Conservation (phyloP, 2,113 vertebrate genomes). For the Dissostichus mawsoni region DNA sequence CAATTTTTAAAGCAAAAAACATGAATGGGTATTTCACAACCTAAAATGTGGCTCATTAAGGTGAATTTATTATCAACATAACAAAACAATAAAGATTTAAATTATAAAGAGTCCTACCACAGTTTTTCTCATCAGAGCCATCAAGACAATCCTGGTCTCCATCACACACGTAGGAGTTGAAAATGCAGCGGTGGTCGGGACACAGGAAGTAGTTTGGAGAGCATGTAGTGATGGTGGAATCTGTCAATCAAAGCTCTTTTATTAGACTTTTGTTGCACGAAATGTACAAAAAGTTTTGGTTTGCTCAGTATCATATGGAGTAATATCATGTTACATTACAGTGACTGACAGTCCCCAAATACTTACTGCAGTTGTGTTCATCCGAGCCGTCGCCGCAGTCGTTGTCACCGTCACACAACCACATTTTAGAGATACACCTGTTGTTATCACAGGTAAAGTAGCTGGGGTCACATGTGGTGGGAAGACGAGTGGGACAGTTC, state of each 20-base stretch:
- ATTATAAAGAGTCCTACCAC: slow-evolving; percentile 59
- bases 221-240: slow-evolving; percentile 75
- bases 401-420: slow-evolving; percentile 75
- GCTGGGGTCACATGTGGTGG: slow-evolving; percentile 60
- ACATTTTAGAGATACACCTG: slow-evolving; percentile 66
- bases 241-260: slow-evolving; percentile 51
- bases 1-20: not conserved
- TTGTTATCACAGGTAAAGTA: slow-evolving; percentile 75
- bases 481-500: slow-evolving; percentile 71
- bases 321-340: not conserved
- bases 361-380: slow-evolving; percentile 81
- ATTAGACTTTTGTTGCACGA: not conserved
- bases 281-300: slow-evolving; percentile 4
- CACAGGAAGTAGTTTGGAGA: slow-evolving; percentile 75
- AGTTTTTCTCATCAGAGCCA: slow-evolving; percentile 79
- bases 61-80: not conserved
- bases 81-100: not conserved
- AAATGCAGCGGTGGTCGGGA: slow-evolving; percentile 80
- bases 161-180: slow-evolving; percentile 71
- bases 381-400: slow-evolving; percentile 80
- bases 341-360: not conserved
- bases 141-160: slow-evolving; percentile 82
- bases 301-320: not conserved
- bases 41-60: not conserved
- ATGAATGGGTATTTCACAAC: not conserved